phyloP scores from a whole-genome alignment of 2,888 invertebrate species.

The Hydropsyche betteni region DNA sequence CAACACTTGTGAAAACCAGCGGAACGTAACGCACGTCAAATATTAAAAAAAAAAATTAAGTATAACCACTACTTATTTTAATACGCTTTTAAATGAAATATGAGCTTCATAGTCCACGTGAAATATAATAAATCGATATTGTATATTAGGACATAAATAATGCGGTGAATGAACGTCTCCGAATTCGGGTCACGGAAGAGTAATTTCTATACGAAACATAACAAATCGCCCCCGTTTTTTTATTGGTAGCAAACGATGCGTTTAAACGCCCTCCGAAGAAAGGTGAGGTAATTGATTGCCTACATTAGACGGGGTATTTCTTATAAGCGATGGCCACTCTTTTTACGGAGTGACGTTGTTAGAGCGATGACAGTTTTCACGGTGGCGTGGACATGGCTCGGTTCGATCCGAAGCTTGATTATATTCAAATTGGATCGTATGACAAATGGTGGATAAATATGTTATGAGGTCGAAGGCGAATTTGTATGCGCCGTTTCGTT shows the following conservation, averaged over 20 bases:
- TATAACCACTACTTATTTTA: too few relatives aligned
- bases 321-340: not conserved
- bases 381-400: conserved; percentile 12
- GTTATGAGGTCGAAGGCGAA: not conserved
- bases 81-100: too few relatives aligned
- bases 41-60: too few relatives aligned
- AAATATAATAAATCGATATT: too few relatives aligned
- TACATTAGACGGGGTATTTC: conserved; percentile 27
- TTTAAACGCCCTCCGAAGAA: conserved; percentile 22
- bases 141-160: too few relatives aligned
- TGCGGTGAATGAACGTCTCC: too few relatives aligned
- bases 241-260: conserved; percentile 21
- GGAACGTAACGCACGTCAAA: conserved; percentile 31
- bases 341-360: not conserved
- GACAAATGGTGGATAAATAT: not conserved
- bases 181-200: too few relatives aligned
- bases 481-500: not conserved
- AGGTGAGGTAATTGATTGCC: conserved; percentile 28
- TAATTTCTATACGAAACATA: too few relatives aligned
- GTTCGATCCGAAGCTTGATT: too few relatives aligned
- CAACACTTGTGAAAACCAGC: conserved; percentile 3
- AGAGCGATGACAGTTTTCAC: conserved; percentile 31
- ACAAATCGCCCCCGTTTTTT: too few relatives aligned
- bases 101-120: too few relatives aligned
- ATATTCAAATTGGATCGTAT: not conserved